Evolutionary conservation across 2,888 invertebrate genomes (phyloP).

Genomic region (Byasa hedistus): DNA sequence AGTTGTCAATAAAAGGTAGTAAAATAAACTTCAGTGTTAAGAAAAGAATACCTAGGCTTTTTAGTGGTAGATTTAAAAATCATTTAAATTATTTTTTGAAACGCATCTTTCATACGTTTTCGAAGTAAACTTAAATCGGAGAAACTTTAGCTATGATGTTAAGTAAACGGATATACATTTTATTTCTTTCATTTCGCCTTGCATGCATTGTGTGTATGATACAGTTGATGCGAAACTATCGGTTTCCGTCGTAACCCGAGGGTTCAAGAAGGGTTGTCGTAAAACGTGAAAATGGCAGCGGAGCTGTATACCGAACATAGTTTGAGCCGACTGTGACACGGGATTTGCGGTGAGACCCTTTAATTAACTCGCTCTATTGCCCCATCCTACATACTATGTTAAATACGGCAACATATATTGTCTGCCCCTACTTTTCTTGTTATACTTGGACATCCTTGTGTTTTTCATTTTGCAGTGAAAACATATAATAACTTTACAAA

Average conservation of each 20-base stretch:
- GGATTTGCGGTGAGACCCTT: constrained; percentile 23
- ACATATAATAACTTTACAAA: too few species aligned
- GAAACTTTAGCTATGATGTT: too few species aligned
- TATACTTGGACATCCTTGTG: not conserved
- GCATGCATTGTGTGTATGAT: constrained; percentile 3
- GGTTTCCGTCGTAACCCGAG: constrained; percentile 13
- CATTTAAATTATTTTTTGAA: too few species aligned
- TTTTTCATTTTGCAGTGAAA: too few species aligned
- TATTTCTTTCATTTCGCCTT: not conserved
- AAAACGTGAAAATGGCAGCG: constrained; percentile 16
- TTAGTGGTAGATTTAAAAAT: too few species aligned
- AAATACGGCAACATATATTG: not conserved
- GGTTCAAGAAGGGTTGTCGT: constrained; percentile 24
- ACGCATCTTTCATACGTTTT: too few species aligned
- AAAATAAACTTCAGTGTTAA: too few species aligned
- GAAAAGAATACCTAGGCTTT: too few species aligned
- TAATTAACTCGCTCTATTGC: constrained; percentile 21
- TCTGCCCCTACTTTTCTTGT: not conserved
- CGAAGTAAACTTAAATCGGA: too few species aligned
- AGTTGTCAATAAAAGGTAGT: too few species aligned
- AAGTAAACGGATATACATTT: too few species aligned
- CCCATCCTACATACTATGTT: not conserved
- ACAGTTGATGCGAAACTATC: constrained; percentile 6
- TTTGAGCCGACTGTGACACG: constrained; percentile 15
- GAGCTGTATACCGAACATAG: constrained; percentile 13